Base-by-base conservation (phyloP, 2,888 invertebrate genomes). In the Fragum sueziense region DNA sequence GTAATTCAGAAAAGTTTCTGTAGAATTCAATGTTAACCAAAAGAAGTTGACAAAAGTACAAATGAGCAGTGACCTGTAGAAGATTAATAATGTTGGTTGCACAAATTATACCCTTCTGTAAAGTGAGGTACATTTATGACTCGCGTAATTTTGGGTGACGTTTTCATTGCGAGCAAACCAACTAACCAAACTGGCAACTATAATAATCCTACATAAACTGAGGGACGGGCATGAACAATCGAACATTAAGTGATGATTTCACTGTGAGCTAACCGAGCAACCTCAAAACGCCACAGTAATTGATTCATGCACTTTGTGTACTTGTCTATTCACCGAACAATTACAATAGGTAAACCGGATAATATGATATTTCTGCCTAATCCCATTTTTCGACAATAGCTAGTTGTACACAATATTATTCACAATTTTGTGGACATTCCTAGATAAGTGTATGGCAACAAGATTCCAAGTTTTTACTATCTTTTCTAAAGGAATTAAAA, bases 291-390 rank as follows among this genome's bases (percentile, higher is more conserved):
- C 47, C 2, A 14, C 47, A 37, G 25, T 65, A 65, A 65, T 65
- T 65, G 65, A 65, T 65, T 65, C 33, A 7, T 65, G 65, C 65
- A 65, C 65, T 65, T 65, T 41, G 41, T 65, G 65, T 65, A 65
- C 65, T 65, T 65, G 25, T n/a, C 11, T 20, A 41, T n/a, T 65
- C 41, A 25, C 0, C 41, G 65, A 65, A 65, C 65, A 65, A 65
- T 65, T 65, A 65, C 65, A 65, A 65, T 34, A 65, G 25, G 34
- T 22, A 27, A 14, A 57, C n/a, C n/a, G n/a, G n/a, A n/a, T n/a
- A n/a, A n/a, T n/a, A 57, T 57, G 47, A 47, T 47, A 9, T 9
- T 47, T 47, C n/a, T 47, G 47, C n/a, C n/a, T 47, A 47, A 47
- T 47, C 47, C 47, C 47, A 20, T 3, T 47, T 47, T 47, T 47